These are phyloP conservation scores for Osmoderma eremita DNA, from an alignment of 2,888 invertebrate genomes.

Conservation along the genomic window DNA sequence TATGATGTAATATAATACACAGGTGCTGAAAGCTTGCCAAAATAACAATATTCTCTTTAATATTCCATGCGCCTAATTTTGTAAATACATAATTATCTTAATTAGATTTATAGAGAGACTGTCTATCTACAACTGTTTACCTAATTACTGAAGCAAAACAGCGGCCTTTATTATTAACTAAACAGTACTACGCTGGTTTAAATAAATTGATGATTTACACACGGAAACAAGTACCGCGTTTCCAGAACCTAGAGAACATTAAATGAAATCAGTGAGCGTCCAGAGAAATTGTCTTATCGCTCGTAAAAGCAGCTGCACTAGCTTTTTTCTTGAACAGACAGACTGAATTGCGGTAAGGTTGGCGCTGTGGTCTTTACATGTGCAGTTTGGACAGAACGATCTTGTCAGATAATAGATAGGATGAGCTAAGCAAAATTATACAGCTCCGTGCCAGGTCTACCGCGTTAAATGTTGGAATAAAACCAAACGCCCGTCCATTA, in stretches of 20 bases:
- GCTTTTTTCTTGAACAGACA: slow-evolving; percentile 20
- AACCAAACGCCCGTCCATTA: background rate
- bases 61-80: no score
- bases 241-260: background rate
- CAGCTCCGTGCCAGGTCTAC: background rate
- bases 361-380: slow-evolving; percentile 35
- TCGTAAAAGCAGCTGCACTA: slow-evolving; percentile 32
- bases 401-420: slow-evolving; percentile 36
- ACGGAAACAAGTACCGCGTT: slow-evolving; percentile 1
- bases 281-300: slow-evolving; percentile 25
- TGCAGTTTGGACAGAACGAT: slow-evolving; percentile 21
- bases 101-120: no score
- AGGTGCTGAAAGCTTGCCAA: no score
- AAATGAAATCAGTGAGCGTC: background rate
- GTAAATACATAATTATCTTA: no score
- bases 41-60: no score
- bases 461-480: background rate
- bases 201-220: background rate
- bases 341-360: slow-evolving; percentile 21
- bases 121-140: no score
- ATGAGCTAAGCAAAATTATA: slow-evolving; percentile 30
- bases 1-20: no score
- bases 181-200: no score
- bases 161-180: no score
- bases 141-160: no score